Conservation (phyloP, 37 sponge, comb jelly and placozoan species). For the Agelas oroides region DNA sequence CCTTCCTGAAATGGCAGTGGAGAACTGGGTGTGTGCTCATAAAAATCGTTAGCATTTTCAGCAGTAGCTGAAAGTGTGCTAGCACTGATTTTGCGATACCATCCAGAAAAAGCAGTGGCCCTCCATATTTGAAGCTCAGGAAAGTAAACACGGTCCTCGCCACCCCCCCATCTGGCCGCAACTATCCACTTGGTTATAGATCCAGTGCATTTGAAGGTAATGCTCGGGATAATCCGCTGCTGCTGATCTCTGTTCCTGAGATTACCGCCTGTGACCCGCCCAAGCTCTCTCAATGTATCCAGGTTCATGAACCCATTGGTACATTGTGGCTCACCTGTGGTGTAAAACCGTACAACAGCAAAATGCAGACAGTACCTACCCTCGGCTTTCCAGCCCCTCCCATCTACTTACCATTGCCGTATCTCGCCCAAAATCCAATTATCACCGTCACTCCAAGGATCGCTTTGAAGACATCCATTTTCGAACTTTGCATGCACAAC, state of each 20-base stretch:
- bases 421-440: too few relatives aligned
- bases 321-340: not conserved
- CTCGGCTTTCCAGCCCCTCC: too few relatives aligned
- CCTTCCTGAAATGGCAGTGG: slow-evolving; percentile 3
- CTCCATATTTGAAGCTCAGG: slow-evolving; percentile 7
- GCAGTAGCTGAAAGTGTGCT: not conserved
- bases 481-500: too few relatives aligned
- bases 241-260: not conserved
- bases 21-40: not conserved
- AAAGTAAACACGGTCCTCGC: not conserved
- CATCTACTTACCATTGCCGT: too few relatives aligned
- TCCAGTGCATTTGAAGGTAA: not conserved
- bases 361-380: too few relatives aligned
- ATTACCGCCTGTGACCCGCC: not conserved
- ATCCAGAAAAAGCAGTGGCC: not conserved
- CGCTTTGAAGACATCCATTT: too few relatives aligned
- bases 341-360: too few relatives aligned
- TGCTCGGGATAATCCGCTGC: not conserved
- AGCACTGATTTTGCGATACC: not conserved
- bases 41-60: not conserved
- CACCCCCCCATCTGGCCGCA: not conserved
- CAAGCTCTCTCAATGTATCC: not conserved
- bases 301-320: not conserved
- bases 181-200: too few relatives aligned
- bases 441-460: too few relatives aligned